phyloP scores from a whole-genome alignment of 2,797 vertebrate species.

The Squalus acanthias region DNA sequence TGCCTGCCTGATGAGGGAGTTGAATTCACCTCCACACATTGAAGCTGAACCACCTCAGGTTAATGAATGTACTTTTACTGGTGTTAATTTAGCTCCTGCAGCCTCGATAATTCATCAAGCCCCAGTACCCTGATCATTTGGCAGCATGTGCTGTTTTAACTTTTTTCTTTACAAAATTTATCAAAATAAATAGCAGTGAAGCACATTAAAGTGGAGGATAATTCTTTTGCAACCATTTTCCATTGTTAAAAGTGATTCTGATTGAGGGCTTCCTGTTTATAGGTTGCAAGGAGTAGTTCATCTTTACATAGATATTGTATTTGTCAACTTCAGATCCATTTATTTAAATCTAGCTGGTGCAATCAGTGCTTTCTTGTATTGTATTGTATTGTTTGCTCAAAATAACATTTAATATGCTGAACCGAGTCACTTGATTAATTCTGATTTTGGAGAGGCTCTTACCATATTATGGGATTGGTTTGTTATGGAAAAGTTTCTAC shows the following conservation, averaged over 20 bases:
- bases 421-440: background rate
- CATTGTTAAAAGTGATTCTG: background rate
- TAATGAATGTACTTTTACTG: slow-evolving; percentile 1
- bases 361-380: background rate
- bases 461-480: background rate
- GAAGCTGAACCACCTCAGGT: background rate
- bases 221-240: background rate
- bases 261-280: background rate
- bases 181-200: background rate
- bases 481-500: background rate
- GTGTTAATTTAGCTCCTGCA: slow-evolving; percentile 26
- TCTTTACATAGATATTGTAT: background rate
- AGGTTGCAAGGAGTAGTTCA: background rate
- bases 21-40: background rate
- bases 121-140: background rate
- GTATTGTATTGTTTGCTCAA: background rate
- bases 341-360: background rate
- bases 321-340: background rate
- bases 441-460: background rate
- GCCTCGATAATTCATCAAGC: background rate
- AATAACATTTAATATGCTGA: background rate
- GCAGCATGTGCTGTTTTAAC: slow-evolving; percentile 15
- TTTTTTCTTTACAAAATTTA: background rate
- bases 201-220: background rate
- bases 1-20: background rate